Evolutionary conservation across 2,888 invertebrate species (phyloP), one percentile per base, ranked within the genome.

Genomic region (Eledona agricola): DNA sequence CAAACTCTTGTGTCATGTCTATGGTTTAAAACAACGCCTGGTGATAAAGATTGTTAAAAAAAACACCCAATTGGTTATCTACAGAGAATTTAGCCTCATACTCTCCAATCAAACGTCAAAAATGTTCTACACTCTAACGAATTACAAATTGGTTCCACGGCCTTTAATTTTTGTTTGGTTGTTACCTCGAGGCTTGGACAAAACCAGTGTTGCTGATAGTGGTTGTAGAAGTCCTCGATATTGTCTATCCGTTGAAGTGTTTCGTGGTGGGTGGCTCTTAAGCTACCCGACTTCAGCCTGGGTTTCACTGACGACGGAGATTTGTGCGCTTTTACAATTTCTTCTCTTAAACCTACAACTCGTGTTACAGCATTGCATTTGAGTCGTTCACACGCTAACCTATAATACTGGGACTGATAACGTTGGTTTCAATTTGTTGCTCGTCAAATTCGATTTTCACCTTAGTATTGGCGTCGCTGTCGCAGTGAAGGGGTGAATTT

Each of bases 381-480:
- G 29, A 12, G n/a, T 29, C 11, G 4, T 52, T 5, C 12, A 31
- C 9, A 26, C n/a, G 38, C 60, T 62, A 55, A 76, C 75, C 75
- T 75, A 75, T 76, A 76, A 76, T 76, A 76, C 76, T 76, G 75
- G 73, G 72, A 60, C 72, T 67, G 69, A 69, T 66, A 61, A 67
- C 65, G 61, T 70, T 72, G 54, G 67, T 64, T 56, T 72, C 70
- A 38, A 60, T 64, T 54, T 69, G 64, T 43, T 64, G 57, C 28
- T 62, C 59, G 25, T 62, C 64, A 31, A 43, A 34, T 55, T 66
- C 62, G 31, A 63, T 45, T 59, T 67, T 70, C 54, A 69, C 59
- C 61, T 67, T 63, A 42, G 57, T 46, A 49, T 63, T 62, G 50
- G 55, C 31, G 50, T 51, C 31, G 52, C 38, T 56, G 49, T 58